phyloP scores from a whole-genome alignment of 2,797 vertebrate genomes.

The Triplophysa yarkandensis region DNA sequence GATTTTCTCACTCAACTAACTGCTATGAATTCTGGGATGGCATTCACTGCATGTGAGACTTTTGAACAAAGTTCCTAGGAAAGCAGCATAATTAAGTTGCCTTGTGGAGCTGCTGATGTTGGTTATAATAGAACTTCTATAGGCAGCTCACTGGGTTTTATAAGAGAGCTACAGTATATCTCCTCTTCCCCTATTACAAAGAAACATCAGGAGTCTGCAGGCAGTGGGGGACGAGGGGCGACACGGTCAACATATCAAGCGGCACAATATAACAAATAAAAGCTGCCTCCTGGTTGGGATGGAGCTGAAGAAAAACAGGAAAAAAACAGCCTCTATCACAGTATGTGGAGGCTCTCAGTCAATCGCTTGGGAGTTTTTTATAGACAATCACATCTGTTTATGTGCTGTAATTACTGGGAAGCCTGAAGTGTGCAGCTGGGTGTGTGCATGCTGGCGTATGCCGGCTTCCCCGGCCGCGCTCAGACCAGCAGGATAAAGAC shows the following conservation, averaged over 20 bases:
- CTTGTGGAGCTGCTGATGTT: not conserved
- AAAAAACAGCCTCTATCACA: conserved; percentile 20
- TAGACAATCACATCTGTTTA: conserved; percentile 58
- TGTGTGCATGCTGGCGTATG: conserved; percentile 27
- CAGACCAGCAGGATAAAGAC: conserved; percentile 17
- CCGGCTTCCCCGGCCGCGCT: conserved; percentile 20
- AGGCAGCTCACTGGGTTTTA: not conserved
- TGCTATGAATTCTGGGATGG: not conserved
- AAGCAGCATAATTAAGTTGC: not conserved
- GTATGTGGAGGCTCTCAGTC: conserved; percentile 21
- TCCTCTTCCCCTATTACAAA: conserved; percentile 31
- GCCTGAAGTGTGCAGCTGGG: conserved; percentile 60
- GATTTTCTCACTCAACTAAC: no score
- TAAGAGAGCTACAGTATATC: not conserved
- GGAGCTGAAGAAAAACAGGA: conserved; percentile 8
- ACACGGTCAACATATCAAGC: conserved; percentile 45
- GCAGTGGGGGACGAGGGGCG: conserved; percentile 13
- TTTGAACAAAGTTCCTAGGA: not conserved
- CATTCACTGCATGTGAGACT: not conserved
- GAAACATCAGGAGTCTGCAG: conserved; percentile 41
- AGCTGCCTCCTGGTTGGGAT: conserved; percentile 8
- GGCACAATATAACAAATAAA: conserved; percentile 32
- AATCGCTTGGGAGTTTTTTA: conserved; percentile 33
- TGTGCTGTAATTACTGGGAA: conserved; percentile 55
- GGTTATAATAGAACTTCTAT: not conserved